Evolutionary conservation across 2,888 invertebrate genomes (phyloP), one percentile per base, ranked within the genome.

Genomic region (Himalopsyche japonica): DNA sequence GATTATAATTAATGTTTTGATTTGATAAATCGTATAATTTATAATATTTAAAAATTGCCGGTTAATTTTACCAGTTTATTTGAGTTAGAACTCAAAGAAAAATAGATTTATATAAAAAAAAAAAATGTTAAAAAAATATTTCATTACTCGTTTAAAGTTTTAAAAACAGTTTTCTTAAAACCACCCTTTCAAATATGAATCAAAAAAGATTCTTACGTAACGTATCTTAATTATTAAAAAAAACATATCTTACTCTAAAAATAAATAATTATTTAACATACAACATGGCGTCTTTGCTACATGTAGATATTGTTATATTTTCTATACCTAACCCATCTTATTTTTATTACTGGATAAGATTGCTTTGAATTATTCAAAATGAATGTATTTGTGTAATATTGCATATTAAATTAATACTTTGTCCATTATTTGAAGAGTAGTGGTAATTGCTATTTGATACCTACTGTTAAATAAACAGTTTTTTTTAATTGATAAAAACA

Each of bases 281-380:
- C 80, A 83, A 80, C 83, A 83, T 83, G 83, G 83, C 83, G 8
- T 80, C 76, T 48, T 47, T 64, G 80, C 83, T 79, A 83, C 83
- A 83, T 83, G 83, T 49, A 83, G 70, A n/a, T 80, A 47, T 30
- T 49, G 20, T 24, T 48, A 43, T 79, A 49, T 57, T 47, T 82
- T 30, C 70, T 27, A 70, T 30, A 70, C 70, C 70, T 70, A 70
- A 70, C 27, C 70, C 70, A 12, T 70, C 30, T 70, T 70, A 12
- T 27, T 1, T 70, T 30, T 70, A 70, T 30, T 12, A 70, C 15
- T 15, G 15, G 12, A 27, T 27, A 57, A 20, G n/a, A 57, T 20
- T 57, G 20, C 57, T 57, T 57, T 57, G 20, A 57, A 57, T 20
- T 57, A 20, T 24, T 57, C 57, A 57, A 10, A 24, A 8, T 20